Base-by-base conservation (phyloP, 2,113 vertebrate species). In the Tiliqua scincoides region DNA sequence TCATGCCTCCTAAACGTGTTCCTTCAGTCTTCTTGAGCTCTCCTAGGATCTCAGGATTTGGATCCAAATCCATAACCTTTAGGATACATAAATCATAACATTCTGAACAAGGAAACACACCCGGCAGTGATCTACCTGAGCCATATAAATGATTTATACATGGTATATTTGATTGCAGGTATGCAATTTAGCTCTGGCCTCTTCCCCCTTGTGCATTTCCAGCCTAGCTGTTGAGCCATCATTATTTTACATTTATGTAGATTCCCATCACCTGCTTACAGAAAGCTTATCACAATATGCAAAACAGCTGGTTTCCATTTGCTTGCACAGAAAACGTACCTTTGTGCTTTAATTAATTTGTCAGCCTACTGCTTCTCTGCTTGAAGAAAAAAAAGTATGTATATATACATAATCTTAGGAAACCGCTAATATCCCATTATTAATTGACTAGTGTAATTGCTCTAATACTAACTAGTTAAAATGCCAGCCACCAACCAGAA, bases 381-480 rank as follows among this genome's bases (percentile, higher is more conserved):
- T 37, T 20, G 25, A 76, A 59, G 8, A 30, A 30, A 23, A 75
- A 23, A 43, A 25, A 73, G 35, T 43, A 63, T 67, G 54, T 80
- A 84, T 1, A 68, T 37, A 21, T 83, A 82, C 17, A 52, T n/a
- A 18, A 89, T 81, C 40, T 79, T 89, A 72, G 80, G 67, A 52
- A 87, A 91, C 67, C 35, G 83, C 83, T 54, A 27, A 17, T 88
- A 30, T 9, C 48, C 85, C 84, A 76, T 88, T 35, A 75, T 40
- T 87, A 89, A 93, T 78, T 86, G 65, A 78, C n/a, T 89, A 3
- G 21, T 52, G 68, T 65, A 84, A 74, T 12, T 63, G 3, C 40
- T 84, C 59, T 65, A 84, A 75, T 84, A 17, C 32, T 11, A 84
- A 84, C 40, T 27, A 77, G 73, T 75, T 83, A 84, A 91, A 89